Percentiles rank a stretch among this genome's conserved stretches.
phyloP scores from a whole-genome alignment of 2,888 invertebrate genomes.

The Drosophila leonis region DNA sequence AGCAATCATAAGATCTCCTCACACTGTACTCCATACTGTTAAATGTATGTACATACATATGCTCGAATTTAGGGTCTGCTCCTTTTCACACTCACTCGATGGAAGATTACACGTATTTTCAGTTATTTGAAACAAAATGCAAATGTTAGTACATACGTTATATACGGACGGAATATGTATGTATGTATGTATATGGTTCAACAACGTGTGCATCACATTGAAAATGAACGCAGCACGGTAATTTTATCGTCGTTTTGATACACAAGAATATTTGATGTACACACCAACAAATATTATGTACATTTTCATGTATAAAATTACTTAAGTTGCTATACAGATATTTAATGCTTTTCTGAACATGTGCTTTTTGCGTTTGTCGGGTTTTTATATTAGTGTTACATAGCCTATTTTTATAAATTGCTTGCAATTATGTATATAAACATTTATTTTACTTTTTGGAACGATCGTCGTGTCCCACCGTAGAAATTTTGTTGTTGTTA shows the following conservation, averaged over 20 bases:
- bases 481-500: slow-evolving; percentile 25
- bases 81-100: slow-evolving; percentile 14
- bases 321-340: slow-evolving; percentile 38
- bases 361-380: slow-evolving; percentile 3
- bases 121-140: slow-evolving; percentile 8
- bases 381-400: slow-evolving; percentile 9
- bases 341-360: slow-evolving; percentile 23
- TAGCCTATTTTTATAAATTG: slow-evolving; percentile 15
- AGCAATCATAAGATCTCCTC: slow-evolving; percentile 14
- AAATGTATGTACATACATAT: not conserved
- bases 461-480: slow-evolving; percentile 26
- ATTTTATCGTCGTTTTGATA: slow-evolving; percentile 64
- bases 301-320: slow-evolving; percentile 14
- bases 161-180: not conserved
- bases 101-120: slow-evolving; percentile 6
- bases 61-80: not conserved
- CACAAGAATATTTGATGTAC: slow-evolving; percentile 25
- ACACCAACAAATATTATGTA: slow-evolving; percentile 11
- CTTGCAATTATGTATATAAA: not conserved
- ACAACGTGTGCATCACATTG: slow-evolving; percentile 25
- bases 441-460: slow-evolving; percentile 52
- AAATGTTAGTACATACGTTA: not conserved
- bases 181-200: slow-evolving; percentile 6
- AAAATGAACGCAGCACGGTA: slow-evolving; percentile 48
- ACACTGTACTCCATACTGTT: not conserved